Base-by-base conservation (phyloP, 2,797 vertebrate genomes). In the Neomorphus geoffroyi region DNA sequence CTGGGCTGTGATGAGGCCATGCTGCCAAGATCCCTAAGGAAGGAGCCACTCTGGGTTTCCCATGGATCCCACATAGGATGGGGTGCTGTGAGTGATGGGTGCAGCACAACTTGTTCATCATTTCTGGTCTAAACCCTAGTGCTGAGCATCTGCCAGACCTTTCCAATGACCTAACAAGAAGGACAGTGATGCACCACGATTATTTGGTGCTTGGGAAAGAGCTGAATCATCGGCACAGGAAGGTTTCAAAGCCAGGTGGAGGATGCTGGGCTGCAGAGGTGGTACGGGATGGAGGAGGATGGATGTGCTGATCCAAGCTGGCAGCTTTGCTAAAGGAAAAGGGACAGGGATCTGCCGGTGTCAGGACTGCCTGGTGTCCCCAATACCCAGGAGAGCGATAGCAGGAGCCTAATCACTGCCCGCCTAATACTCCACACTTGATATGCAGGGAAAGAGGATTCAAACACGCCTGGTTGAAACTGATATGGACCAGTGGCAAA, bases 81-180 rank as follows among this genome's bases (percentile, higher is more conserved):
- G 60, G 72, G 48, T 26, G 24, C 37, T 39, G 24, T 0, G 3
- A 35, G 48, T 1, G 13, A 33, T 15, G 50, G 39, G 26, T 7
- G 23, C 18, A 7, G 58, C 4, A 2, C 0, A 16, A 22, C 4
- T 60, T 11, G 7, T 6, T 54, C 2, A 0, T 12, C 27, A 14
- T 50, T 45, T 33, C 24, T 28, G 23, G 18, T 66, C 24, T 16
- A 39, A 62, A 41, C 39, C 39, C 12, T 1, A 1, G n/a, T 6
- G 46, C 46, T 73, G 27, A 56, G 61, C 60, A 14, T 21, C 54
- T 67, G 35, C 18, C 74, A n/a, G 62, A 32, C 18, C 12, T 8
- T 6, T 15, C n/a, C 80, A n/a, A n/a, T 3, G 18, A 43, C 80
- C 30, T 22, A 8, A 16, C 0, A 11, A 61, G 69, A 80, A 65